These are phyloP conservation scores for Thaleichthys pacificus DNA, from an alignment of 2,797 vertebrate species.

Conservation along the genomic window DNA sequence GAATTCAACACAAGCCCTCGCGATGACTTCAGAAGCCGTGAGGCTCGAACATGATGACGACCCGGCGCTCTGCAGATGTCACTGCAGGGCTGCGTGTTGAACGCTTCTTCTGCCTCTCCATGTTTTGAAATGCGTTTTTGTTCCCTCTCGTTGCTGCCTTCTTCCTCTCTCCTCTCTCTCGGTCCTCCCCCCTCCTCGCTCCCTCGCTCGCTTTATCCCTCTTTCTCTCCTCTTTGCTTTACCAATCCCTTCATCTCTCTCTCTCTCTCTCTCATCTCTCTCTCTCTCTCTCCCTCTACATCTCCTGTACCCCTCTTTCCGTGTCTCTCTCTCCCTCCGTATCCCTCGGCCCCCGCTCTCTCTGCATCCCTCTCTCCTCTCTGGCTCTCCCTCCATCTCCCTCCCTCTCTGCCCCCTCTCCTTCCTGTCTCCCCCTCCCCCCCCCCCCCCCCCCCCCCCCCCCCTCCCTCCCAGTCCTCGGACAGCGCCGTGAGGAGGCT, in stretches of 20 bases:
- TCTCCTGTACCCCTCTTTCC: not conserved
- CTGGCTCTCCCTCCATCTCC: not conserved
- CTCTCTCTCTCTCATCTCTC: too few species aligned
- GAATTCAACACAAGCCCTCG: too few species aligned
- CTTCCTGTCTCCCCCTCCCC: not conserved
- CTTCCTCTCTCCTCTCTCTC: not conserved
- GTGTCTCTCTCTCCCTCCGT: not conserved
- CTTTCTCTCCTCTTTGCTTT: not conserved
- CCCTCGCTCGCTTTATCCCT: too few species aligned
- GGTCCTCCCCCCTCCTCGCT: not conserved
- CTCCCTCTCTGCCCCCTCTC: not conserved
- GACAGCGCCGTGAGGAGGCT: constrained; percentile 64
- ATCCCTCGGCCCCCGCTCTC: not conserved
- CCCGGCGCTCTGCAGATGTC: too few species aligned
- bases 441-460: not conserved
- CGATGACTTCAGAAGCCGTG: too few species aligned
- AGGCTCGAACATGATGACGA: too few species aligned
- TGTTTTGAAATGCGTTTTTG: not conserved
- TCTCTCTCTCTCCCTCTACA: not conserved
- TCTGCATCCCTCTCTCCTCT: constrained; percentile 2
- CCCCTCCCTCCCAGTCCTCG: constrained; percentile 47
- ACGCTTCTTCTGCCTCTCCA: too few species aligned
- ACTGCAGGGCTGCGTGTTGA: too few species aligned
- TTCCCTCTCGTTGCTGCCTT: too few species aligned
- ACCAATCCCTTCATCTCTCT: too few species aligned